Base-by-base conservation (phyloP, 1,140 invertebrate species). In the Hyphantria cunea region DNA sequence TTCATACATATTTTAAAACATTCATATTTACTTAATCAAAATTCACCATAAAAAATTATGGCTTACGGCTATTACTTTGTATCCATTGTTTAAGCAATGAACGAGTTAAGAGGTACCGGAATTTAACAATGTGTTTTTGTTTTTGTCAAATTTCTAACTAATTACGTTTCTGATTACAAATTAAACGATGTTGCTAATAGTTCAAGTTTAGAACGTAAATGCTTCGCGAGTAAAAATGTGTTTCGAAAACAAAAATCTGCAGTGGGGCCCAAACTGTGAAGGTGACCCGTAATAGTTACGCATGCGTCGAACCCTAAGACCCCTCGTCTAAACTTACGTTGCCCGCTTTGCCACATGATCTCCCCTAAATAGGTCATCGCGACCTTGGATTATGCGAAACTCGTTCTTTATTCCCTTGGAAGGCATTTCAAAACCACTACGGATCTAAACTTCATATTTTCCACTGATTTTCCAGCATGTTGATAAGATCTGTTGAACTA, bases 381-480 rank as follows among this genome's bases (percentile, higher is more conserved):
- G 74, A 76, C 79, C 80, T 83, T 77, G 70, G 72, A 69, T 53
- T 39, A 62, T 48, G 47, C 41, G 67, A 61, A 67, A 74, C 59
- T 50, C 11, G 63, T 63, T 70, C 13, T 58, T 31, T 49, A 33
- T 45, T 15, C 55, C 33, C 37, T 39, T 8, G 54, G n/a, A 0
- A n/a, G 41, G n/a, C 45, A 9, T 37, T 31, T 48, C 44, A 13
- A 3, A 34, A 32, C 12, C 44, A 12, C 32, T 37, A 31, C 39
- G 41, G 12, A 47, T 56, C 41, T 15, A 25, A 15, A 25, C 44
- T 13, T n/a, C 10, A 13, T 37, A 12, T 13, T 25, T 33, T 31
- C 8, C 34, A 10, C 34, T 37, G 8, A 25, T 25, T 3, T 25
- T 25, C 1, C 1, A 25, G 17, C 5, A 25, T 1, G 5, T 25